Conservation (phyloP, 2,888 invertebrate genomes). For the Pandemis cinnamomeana region DNA sequence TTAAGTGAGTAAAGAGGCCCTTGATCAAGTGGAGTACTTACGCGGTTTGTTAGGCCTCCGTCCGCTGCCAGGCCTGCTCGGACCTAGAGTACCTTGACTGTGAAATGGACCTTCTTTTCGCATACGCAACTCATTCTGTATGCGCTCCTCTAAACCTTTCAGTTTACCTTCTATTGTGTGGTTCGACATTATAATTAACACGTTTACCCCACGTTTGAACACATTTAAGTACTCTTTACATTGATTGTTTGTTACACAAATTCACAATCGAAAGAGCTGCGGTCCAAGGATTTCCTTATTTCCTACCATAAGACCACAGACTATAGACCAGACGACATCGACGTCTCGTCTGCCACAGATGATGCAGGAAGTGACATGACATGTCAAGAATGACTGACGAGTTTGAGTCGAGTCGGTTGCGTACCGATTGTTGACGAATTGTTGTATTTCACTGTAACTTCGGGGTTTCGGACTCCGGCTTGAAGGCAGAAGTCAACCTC, state of each 20-base stretch:
- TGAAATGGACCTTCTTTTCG: conserved; percentile 86
- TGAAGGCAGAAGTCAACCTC: too few relatives aligned
- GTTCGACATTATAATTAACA: conserved; percentile 86
- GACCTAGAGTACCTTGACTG: conserved; percentile 82
- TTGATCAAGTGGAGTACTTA: conserved; percentile 71
- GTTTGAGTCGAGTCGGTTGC: not conserved
- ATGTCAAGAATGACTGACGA: conserved; percentile 1
- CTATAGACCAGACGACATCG: conserved; percentile 12
- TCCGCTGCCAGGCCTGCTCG: conserved; percentile 81
- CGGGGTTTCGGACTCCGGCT: too few relatives aligned
- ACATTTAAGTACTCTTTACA: conserved; percentile 71
- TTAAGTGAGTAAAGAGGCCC: not conserved
- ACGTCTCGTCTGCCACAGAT: conserved; percentile 27
- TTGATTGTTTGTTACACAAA: conserved; percentile 75
- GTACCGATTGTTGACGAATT: not conserved
- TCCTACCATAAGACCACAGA: conserved; percentile 47
- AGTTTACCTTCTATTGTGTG: conserved; percentile 91
- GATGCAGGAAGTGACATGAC: conserved; percentile 18
- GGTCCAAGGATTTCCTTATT: conserved; percentile 76
- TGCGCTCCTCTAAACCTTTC: conserved; percentile 91
- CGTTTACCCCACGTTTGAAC: conserved; percentile 59
- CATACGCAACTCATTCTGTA: conserved; percentile 86
- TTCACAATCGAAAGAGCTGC: conserved; percentile 70
- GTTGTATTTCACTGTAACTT: too few relatives aligned
- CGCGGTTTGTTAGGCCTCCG: conserved; percentile 86